A percentile compares a stretch with the other conserved stretches of the same genome.
phyloP scores from a whole-genome alignment of 2,113 vertebrate species.

The Naja naja region DNA sequence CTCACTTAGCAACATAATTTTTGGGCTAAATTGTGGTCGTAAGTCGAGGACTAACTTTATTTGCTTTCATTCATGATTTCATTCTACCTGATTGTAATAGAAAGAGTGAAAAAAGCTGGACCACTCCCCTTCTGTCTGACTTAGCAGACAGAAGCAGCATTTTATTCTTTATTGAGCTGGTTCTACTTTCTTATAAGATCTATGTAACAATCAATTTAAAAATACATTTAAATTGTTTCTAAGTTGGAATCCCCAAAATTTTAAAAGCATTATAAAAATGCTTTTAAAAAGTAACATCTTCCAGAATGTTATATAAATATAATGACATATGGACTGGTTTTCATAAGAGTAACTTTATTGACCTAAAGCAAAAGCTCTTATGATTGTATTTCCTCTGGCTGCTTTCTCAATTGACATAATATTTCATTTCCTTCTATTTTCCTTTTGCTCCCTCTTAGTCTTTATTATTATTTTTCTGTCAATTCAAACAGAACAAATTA shows the following conservation, averaged over 20 bases:
- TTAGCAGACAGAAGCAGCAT: neutral
- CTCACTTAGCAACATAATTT: neutral
- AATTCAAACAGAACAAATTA: neutral
- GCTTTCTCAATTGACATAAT: neutral
- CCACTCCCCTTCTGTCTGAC: neutral
- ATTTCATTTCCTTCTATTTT: neutral
- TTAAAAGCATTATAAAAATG: neutral
- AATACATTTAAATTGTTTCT: neutral
- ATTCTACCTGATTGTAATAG: neutral
- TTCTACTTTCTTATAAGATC: neutral
- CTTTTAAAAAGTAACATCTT: neutral
- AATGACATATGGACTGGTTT: neutral
- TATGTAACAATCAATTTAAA: neutral
- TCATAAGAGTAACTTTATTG: neutral
- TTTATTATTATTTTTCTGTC: neutral
- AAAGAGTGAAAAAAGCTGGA: neutral
- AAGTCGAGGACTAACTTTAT: neutral
- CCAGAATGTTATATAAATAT: neutral
- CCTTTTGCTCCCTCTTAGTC: neutral
- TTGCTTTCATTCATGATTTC: neutral
- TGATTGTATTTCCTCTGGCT: neutral
- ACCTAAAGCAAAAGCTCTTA: neutral
- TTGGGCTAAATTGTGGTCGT: neutral
- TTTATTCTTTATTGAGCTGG: neutral
- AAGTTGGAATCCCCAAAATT: neutral